Percentiles rank a stretch among this genome's conserved stretches.
phyloP scores from a whole-genome alignment of 2,113 vertebrate species.

The Tinamus guttatus region DNA sequence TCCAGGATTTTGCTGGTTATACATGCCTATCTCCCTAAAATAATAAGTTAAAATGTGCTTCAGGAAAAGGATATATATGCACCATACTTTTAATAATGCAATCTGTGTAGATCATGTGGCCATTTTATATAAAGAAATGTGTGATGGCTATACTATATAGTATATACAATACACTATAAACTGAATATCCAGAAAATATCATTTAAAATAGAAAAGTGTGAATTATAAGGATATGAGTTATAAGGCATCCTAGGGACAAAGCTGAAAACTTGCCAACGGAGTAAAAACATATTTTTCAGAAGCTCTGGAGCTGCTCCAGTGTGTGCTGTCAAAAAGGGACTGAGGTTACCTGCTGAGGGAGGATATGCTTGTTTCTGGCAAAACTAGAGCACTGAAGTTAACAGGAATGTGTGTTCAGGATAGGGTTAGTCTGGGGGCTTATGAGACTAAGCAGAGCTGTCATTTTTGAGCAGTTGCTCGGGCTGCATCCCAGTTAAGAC shows the following conservation, averaged over 20 bases:
- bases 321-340: not conserved
- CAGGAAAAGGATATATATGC: not conserved
- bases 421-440: not conserved
- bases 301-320: not conserved
- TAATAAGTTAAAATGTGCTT: not conserved
- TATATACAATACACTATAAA: too few relatives aligned
- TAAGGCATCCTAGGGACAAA: not conserved
- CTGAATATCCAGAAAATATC: not conserved
- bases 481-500: not conserved
- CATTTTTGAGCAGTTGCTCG: not conserved
- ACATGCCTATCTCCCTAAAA: not conserved
- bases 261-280: not conserved
- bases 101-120: not conserved
- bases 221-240: too few relatives aligned
- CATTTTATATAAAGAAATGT: not conserved
- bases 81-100: not conserved
- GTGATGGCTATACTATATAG: too few relatives aligned
- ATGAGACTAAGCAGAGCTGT: not conserved
- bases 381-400: not conserved
- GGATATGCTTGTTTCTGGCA: not conserved
- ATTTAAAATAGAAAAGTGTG: not conserved
- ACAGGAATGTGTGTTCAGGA: not conserved
- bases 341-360: not conserved
- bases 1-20: not conserved
- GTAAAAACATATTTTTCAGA: not conserved